phyloP scores from a whole-genome alignment of 2,888 invertebrate species.

The Lymantria monacha region DNA sequence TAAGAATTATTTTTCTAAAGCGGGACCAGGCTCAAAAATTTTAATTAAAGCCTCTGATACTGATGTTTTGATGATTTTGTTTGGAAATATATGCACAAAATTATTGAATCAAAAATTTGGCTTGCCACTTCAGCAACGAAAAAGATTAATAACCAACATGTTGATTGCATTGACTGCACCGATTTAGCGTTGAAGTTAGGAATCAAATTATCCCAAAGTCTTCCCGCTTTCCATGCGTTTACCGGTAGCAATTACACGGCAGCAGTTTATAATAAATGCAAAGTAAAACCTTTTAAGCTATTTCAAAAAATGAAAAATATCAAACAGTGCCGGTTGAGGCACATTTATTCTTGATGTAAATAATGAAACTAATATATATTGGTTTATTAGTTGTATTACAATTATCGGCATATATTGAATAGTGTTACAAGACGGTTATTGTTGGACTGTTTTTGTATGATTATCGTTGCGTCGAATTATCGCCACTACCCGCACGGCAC shows the following conservation, averaged over 20 bases:
- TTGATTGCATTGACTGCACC: slow-evolving; percentile 5
- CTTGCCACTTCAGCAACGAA: slow-evolving; percentile 13
- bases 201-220: slow-evolving; percentile 6
- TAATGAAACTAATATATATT: too few relatives aligned
- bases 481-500: too few relatives aligned
- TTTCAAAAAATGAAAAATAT: too few relatives aligned
- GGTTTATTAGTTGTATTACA: too few relatives aligned
- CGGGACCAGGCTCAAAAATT: background rate
- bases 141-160: slow-evolving; percentile 2
- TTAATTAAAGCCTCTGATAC: slow-evolving; percentile 1
- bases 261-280: too few relatives aligned
- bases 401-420: too few relatives aligned
- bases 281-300: too few relatives aligned
- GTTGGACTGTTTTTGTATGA: too few relatives aligned
- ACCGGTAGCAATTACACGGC: slow-evolving; percentile 1
- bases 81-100: slow-evolving; percentile 31
- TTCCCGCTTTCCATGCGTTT: slow-evolving; percentile 5
- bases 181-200: background rate
- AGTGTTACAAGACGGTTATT: too few relatives aligned
- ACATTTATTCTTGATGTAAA: too few relatives aligned
- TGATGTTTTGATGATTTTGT: background rate
- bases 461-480: too few relatives aligned
- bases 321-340: too few relatives aligned
- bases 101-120: slow-evolving; percentile 18
- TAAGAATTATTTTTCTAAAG: background rate